Conservation (phyloP, 2,113 vertebrate species). For the Trachemys scripta region DNA sequence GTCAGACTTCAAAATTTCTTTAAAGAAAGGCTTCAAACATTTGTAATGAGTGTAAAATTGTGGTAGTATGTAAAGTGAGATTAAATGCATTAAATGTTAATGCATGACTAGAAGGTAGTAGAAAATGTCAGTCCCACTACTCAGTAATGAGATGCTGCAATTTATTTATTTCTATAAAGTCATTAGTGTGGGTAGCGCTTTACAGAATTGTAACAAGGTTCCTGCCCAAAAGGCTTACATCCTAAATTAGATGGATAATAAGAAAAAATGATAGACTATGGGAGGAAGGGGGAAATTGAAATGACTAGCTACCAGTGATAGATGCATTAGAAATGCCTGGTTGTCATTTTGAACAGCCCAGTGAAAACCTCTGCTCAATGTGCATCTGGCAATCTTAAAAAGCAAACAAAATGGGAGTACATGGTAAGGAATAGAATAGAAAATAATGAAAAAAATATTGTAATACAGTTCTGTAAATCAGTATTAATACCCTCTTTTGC, state of each 20-base stretch:
- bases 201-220: background rate
- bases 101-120: background rate
- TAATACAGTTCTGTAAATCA: rapidly evolving
- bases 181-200: background rate
- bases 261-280: rapidly evolving
- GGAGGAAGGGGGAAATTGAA: background rate
- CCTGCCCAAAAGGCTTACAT: rapidly evolving
- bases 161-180: background rate
- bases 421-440: rapidly evolving
- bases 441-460: background rate
- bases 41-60: rapidly evolving
- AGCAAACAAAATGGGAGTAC: rapidly evolving
- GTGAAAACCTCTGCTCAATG: rapidly evolving
- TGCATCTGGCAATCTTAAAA: rapidly evolving
- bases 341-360: rapidly evolving
- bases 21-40: background rate
- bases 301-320: rapidly evolving
- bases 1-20: background rate
- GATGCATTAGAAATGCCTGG: background rate
- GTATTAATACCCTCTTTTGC: background rate
- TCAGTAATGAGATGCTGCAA: rapidly evolving
- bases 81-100: rapidly evolving
- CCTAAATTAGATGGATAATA: rapidly evolving
- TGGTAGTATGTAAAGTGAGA: background rate
- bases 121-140: background rate